Evolutionary conservation across 2,888 invertebrate genomes (phyloP).

Genomic region (Drosophila picticornis): DNA sequence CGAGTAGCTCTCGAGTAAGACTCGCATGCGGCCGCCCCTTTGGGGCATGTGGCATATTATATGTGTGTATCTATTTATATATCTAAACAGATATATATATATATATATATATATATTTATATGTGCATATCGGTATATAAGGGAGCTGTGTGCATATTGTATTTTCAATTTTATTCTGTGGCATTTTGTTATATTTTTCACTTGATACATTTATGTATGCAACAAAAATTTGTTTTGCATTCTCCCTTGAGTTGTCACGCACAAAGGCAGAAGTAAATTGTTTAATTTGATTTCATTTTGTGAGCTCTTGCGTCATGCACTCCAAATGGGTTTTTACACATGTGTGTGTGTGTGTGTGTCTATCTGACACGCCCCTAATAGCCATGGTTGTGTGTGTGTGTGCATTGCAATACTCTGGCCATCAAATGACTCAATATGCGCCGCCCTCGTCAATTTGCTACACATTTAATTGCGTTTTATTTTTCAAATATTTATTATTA

Average conservation of each 20-base stretch:
- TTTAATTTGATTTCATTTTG: conserved; percentile 78
- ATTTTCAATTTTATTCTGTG: conserved; percentile 70
- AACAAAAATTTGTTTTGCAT: conserved; percentile 74
- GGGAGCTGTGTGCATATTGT: conserved; percentile 33
- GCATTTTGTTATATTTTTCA: conserved; percentile 72
- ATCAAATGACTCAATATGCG: conserved; percentile 69
- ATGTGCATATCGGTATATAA: conserved; percentile 16
- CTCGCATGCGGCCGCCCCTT: conserved; percentile 35
- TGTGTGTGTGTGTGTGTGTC: conserved; percentile 5
- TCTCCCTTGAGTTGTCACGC: conserved; percentile 82
- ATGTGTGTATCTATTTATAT: conserved; percentile 12
- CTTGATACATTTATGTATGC: conserved; percentile 72
- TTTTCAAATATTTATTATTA: conserved; percentile 80
- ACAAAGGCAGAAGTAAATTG: conserved; percentile 80
- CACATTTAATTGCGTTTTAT: conserved; percentile 79
- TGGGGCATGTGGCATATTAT: conserved; percentile 47
- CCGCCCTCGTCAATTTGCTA: conserved; percentile 45
- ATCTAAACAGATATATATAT: conserved; percentile 36
- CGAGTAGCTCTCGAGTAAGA: conserved; percentile 2
- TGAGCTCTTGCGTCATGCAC: conserved; percentile 72
- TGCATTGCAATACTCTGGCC: conserved; percentile 63
- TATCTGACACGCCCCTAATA: conserved; percentile 39
- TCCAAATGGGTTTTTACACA: conserved; percentile 25
- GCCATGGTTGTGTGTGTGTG: conserved; percentile 17
- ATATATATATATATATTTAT: conserved; percentile 16